Conservation (phyloP, 2,113 vertebrate species). For the Pyrgilauda ruficollis region DNA sequence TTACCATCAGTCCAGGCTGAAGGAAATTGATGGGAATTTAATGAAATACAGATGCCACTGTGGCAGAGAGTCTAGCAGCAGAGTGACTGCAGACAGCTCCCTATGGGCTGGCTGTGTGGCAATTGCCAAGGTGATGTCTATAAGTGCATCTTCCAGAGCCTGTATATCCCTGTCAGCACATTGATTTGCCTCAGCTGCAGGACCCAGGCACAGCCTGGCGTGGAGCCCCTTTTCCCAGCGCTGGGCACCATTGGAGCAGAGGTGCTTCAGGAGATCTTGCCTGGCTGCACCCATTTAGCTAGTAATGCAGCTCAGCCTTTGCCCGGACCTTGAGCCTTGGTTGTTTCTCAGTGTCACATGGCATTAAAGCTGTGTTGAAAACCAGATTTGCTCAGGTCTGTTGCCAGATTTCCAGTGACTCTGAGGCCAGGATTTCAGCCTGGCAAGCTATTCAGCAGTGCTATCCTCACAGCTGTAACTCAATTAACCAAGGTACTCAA, state of each 20-base stretch:
- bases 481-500: background rate
- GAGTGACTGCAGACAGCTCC: background rate
- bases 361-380: background rate
- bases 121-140: background rate
- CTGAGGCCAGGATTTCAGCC: background rate
- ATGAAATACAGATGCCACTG: background rate
- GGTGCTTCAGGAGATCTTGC: background rate
- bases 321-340: background rate
- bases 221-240: background rate
- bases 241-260: background rate
- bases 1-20: background rate
- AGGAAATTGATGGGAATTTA: background rate
- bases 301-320: background rate
- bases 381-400: background rate
- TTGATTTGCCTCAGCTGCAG: background rate
- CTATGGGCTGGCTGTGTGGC: background rate
- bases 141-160: background rate
- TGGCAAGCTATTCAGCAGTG: background rate
- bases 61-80: background rate
- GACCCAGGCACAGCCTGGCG: background rate
- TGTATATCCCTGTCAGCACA: rapidly evolving
- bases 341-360: background rate
- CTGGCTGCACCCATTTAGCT: rapidly evolving
- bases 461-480: background rate
- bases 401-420: background rate